Evolutionary conservation across 2,113 vertebrate species (phyloP), one percentile per base, ranked within the genome.

Genomic region (Illadopsis cleaveri): DNA sequence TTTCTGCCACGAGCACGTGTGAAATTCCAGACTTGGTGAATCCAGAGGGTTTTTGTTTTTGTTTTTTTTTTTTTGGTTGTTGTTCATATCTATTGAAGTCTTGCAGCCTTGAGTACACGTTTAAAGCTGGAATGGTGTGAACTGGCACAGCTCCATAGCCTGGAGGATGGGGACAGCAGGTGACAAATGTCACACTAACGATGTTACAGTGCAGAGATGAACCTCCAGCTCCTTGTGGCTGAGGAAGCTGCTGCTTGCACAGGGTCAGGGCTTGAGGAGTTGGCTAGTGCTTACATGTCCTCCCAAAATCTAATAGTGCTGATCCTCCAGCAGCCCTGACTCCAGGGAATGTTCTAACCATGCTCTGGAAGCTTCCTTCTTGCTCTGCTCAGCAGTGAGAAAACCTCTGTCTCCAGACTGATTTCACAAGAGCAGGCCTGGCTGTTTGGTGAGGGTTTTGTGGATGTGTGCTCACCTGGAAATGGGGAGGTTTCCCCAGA

Each of bases 311-410:
- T 93, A 84, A 96, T 81, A 93, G 56, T 81, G 71, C 88, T 75
- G 37, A 54, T n/a, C 3, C 60, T 83, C 14, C 78, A 70, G 72
- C 86, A 96, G 30, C 69, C 62, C 44, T 96, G 80, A 88, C 92
- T 94, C 60, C 92, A 84, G 92, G 86, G 94, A 86, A 89, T 68
- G 40, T 77, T 94, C 58, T 82, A 78, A 88, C 68, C 68, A 27
- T 31, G 20, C 35, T 92, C 88, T 96, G 76, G 92, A 88, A 94
- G 60, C 24, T 94, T 96, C 56, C 56, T 83, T 53, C 72, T 82
- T 11, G 23, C 62, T 75, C 80, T 50, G 57, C 83, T 81, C 56
- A 17, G 5, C 56, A 88, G 60, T 48, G 85, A 44, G 92, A 86
- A 86, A 82, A 8, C 14, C 45, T 91, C 65, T 48, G 53, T 65